Percentiles rank a stretch among this genome's conserved stretches.
Conservation (phyloP, 2,888 invertebrate genomes). For the Luperina nickerlii region DNA sequence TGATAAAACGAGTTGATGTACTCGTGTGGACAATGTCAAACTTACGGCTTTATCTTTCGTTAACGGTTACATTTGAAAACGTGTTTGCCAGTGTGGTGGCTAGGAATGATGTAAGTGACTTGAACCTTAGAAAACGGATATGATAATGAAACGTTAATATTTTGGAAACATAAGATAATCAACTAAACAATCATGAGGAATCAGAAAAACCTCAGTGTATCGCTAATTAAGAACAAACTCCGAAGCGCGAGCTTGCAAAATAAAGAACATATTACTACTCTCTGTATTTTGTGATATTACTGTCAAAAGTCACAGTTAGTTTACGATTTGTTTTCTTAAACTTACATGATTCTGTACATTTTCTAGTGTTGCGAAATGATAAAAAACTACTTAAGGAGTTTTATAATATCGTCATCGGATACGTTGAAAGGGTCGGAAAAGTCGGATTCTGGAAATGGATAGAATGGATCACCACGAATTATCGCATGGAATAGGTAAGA, state of each 20-base stretch:
- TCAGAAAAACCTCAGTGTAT: conserved; percentile 19
- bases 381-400: conserved; percentile 3
- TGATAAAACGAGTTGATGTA: neutral
- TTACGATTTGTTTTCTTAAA: conserved; percentile 41
- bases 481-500: neutral
- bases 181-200: conserved; percentile 29
- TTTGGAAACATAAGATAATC: conserved; percentile 36
- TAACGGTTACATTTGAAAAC: conserved; percentile 3
- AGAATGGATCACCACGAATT: no score
- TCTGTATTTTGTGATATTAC: neutral
- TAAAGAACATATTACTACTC: conserved; percentile 31
- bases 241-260: conserved; percentile 43
- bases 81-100: neutral
- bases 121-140: conserved; percentile 38
- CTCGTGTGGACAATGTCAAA: neutral
- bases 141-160: conserved; percentile 38
- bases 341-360: neutral
- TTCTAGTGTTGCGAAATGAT: conserved; percentile 4
- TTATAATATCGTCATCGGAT: neutral
- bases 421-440: neutral
- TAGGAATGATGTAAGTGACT: conserved; percentile 13
- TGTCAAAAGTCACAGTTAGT: conserved; percentile 61
- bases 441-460: neutral
- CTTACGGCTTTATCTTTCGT: neutral
- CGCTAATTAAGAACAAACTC: conserved; percentile 60